phyloP scores from a whole-genome alignment of 2,113 vertebrate species.

The Passerina amoena region DNA sequence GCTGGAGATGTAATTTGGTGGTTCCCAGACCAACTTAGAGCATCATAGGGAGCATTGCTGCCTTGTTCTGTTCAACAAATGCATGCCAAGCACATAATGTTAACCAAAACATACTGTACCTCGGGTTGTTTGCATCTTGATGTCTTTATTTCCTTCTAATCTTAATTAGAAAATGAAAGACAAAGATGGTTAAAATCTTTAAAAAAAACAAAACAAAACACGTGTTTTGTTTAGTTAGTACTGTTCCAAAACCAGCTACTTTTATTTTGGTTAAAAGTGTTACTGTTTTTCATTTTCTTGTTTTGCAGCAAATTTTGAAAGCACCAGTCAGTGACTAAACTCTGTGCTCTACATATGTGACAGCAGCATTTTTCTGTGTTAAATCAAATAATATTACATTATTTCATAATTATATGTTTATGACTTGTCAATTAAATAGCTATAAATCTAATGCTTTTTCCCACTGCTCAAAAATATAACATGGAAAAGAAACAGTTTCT shows the following conservation, averaged over 20 bases:
- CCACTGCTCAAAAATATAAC: neutral
- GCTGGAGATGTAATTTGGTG: neutral
- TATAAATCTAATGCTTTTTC: neutral
- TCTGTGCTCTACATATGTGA: neutral
- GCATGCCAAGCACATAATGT: neutral
- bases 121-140: conserved; percentile 39
- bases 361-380: neutral
- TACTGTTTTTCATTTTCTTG: neutral
- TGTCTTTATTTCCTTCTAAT: conserved; percentile 67
- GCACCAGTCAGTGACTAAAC: neutral
- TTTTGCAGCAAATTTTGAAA: neutral
- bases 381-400: neutral
- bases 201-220: neutral
- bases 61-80: neutral
- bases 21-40: neutral
- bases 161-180: conserved; percentile 68
- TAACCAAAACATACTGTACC: conserved; percentile 66
- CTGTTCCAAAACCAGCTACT: neutral
- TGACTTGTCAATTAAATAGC: neutral
- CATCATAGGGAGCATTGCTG: neutral
- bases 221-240: neutral
- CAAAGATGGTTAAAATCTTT: conserved; percentile 19
- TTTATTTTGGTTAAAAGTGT: neutral
- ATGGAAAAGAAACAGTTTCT: neutral
- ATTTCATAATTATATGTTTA: neutral